Conservation (phyloP, 2,113 vertebrate species). For the Thinocorus orbignyianus region DNA sequence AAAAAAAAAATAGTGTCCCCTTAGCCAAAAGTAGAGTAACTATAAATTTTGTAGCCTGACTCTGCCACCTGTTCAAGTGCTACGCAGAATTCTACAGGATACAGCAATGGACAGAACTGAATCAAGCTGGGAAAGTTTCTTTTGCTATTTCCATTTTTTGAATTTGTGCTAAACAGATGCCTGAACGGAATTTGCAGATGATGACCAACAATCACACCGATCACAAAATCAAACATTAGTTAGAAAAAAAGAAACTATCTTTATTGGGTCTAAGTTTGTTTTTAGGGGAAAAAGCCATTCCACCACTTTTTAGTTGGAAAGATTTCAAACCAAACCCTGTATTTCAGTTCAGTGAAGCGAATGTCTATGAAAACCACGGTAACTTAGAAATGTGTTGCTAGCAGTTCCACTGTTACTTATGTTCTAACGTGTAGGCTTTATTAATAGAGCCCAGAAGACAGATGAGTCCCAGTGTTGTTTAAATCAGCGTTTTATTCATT, state of each 20-base stretch:
- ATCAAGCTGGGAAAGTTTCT: not conserved
- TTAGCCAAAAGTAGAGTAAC: not conserved
- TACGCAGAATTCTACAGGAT: not conserved
- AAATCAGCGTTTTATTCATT: constrained; percentile 43
- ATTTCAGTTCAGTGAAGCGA: constrained; percentile 52
- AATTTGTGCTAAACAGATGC: not conserved
- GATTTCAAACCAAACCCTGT: constrained; percentile 35
- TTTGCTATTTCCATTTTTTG: not conserved
- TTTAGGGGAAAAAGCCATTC: constrained; percentile 44
- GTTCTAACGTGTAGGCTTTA: constrained; percentile 46
- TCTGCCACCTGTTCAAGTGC: not conserved
- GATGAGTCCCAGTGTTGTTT: not conserved
- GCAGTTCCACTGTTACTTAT: constrained; percentile 32
- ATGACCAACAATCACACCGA: not conserved
- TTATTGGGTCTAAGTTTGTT: not conserved
- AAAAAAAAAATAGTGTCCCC: not conserved
- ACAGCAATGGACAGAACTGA: not conserved
- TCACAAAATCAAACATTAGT: not conserved
- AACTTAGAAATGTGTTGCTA: constrained; percentile 26
- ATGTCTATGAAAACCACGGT: constrained; percentile 44
- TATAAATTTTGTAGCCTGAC: not conserved
- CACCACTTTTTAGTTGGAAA: constrained; percentile 20
- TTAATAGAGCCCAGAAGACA: constrained; percentile 54
- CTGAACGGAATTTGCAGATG: not conserved
- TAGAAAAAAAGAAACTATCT: not conserved